Evolutionary conservation across 2,888 invertebrate species (phyloP).

Genomic region (Diabrotica balteata): DNA sequence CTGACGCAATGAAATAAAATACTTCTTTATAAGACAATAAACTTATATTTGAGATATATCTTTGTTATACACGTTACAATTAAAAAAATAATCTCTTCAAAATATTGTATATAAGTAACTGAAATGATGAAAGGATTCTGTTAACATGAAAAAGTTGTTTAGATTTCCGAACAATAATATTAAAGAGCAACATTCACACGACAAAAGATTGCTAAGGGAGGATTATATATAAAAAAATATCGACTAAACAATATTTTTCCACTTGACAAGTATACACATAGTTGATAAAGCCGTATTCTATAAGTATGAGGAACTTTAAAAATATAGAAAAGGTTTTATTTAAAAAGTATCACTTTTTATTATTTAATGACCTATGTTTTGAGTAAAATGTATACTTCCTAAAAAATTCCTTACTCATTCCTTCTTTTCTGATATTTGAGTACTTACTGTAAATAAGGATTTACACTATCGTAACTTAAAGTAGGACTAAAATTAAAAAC

Average conservation of each 20-base stretch:
- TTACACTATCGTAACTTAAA: too few relatives aligned
- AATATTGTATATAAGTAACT: constrained; percentile 34
- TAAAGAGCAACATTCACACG: constrained; percentile 27
- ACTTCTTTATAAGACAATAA: constrained; percentile 27
- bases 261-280: constrained; percentile 32
- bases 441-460: too few relatives aligned
- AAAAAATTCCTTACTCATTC: too few relatives aligned
- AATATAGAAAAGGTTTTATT: neutral
- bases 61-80: constrained; percentile 33
- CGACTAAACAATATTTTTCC: constrained; percentile 37
- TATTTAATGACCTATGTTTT: too few relatives aligned
- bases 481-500: too few relatives aligned
- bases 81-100: constrained; percentile 41
- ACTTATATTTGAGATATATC: constrained; percentile 38
- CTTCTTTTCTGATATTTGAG: too few relatives aligned
- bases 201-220: constrained; percentile 14
- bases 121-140: constrained; percentile 19
- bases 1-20: too few relatives aligned
- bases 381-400: too few relatives aligned
- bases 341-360: too few relatives aligned
- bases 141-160: constrained; percentile 5
- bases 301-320: constrained; percentile 13
- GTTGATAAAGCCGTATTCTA: constrained; percentile 31
- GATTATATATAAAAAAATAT: constrained; percentile 37
- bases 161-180: neutral